A percentile compares a stretch with the other conserved stretches of the same genome.
phyloP scores from a whole-genome alignment of 2,113 vertebrate species.

The Kryptolebias marmoratus region DNA sequence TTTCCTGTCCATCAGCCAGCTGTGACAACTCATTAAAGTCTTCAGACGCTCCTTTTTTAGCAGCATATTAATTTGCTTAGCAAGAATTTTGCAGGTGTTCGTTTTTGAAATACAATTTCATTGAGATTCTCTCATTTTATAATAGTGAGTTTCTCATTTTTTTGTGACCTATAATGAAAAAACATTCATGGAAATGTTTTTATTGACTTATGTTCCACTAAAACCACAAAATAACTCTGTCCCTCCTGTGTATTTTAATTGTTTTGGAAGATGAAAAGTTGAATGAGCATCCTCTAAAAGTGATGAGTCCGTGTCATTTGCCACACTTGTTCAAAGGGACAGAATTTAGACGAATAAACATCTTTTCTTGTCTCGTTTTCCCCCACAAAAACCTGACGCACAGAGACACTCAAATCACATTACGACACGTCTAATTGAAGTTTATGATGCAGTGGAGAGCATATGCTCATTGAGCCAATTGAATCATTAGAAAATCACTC shows the following conservation, averaged over 20 bases:
- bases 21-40: too few species aligned
- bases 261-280: background rate
- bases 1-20: too few species aligned
- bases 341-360: constrained; percentile 32
- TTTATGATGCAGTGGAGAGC: constrained; percentile 79
- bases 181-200: too few species aligned
- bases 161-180: too few species aligned
- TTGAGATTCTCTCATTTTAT: too few species aligned
- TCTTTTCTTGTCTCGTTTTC: constrained; percentile 3
- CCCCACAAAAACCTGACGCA: constrained; percentile 11
- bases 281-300: background rate
- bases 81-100: background rate
- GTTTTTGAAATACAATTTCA: background rate
- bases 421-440: constrained; percentile 80
- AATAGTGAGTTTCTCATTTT: too few species aligned
- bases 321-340: constrained; percentile 12
- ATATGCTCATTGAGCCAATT: constrained; percentile 83
- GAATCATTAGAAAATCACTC: constrained; percentile 80
- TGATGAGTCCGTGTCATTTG: background rate
- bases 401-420: constrained; percentile 74
- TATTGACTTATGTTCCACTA: too few species aligned
- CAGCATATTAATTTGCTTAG: too few species aligned
- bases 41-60: too few species aligned
- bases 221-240: too few species aligned
- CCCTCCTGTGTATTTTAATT: background rate